Percentiles rank a stretch among this genome's conserved stretches.
Evolutionary conservation across 2,113 vertebrate species (phyloP).

Genomic region (Heterotis niloticus): DNA sequence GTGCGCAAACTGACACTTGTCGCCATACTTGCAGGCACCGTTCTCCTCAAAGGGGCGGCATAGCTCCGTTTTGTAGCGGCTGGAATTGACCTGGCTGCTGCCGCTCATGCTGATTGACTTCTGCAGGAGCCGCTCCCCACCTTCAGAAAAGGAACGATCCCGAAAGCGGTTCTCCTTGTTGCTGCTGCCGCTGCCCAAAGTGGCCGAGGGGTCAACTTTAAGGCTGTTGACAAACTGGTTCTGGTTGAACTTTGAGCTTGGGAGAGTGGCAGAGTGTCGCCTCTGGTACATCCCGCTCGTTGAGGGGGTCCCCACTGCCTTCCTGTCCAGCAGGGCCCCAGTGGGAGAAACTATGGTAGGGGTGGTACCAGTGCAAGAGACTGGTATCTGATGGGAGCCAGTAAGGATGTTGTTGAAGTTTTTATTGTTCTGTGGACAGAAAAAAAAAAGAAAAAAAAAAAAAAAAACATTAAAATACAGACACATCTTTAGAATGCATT

Average conservation of each 20-base stretch:
- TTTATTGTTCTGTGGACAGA: conserved; percentile 79
- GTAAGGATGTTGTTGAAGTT: conserved; percentile 76
- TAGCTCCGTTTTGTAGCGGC: conserved; percentile 97
- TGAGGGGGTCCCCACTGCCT: conserved; percentile 93
- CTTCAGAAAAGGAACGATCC: conserved; percentile 94
- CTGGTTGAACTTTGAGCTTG: conserved; percentile 87
- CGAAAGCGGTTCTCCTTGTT: conserved; percentile 90
- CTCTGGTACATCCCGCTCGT: conserved; percentile 80
- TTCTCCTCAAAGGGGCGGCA: conserved; percentile 97
- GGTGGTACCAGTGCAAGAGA: conserved; percentile 65
- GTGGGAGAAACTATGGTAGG: conserved; percentile 69
- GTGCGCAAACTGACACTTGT: conserved; percentile 98
- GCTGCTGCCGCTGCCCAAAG: conserved; percentile 63
- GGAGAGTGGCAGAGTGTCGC: conserved; percentile 86
- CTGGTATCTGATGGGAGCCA: conserved; percentile 60
- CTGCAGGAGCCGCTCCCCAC: conserved; percentile 83
- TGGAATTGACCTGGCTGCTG: conserved; percentile 88
- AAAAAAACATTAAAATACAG: too few relatives aligned
- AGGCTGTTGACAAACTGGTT: conserved; percentile 88
- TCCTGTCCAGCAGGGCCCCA: conserved; percentile 96
- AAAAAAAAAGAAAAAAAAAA: too few relatives aligned
- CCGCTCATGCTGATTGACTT: conserved; percentile 64
- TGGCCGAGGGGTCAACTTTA: conserved; percentile 71
- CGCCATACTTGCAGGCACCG: conserved; percentile 93
- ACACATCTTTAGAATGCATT: too few relatives aligned